A percentile compares a stretch with the other conserved stretches of the same genome.
Conservation (phyloP, 2,113 vertebrate species). For the Siphamia tubifer region DNA sequence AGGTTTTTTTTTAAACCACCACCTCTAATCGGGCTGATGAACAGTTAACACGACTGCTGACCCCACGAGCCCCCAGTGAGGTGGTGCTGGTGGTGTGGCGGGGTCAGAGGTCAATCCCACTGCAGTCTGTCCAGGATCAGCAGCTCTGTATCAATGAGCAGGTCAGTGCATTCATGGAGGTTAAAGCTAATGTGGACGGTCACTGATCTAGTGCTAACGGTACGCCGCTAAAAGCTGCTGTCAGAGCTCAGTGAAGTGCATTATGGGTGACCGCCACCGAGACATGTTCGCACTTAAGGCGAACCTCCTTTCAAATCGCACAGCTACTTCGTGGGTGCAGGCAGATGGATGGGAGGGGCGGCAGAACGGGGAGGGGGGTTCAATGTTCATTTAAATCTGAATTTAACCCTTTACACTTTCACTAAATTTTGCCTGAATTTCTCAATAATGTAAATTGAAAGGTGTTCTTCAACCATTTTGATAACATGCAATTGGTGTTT, state of each 20-base stretch:
- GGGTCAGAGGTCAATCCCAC: background rate
- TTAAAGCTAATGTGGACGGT: background rate
- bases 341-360: no score
- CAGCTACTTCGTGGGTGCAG: background rate
- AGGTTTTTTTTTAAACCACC: background rate
- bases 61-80: background rate
- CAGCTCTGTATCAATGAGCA: conserved; percentile 1
- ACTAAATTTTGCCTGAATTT: no score
- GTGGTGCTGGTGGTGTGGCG: no score
- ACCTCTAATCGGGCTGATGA: background rate
- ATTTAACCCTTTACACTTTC: no score
- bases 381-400: no score
- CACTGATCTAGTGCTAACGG: conserved; percentile 3
- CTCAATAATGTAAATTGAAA: no score
- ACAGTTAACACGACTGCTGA: background rate
- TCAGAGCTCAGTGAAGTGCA: background rate
- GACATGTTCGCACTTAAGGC: background rate
- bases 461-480: no score
- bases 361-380: no score
- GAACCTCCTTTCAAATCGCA: background rate
- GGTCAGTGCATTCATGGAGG: background rate
- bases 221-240: background rate
- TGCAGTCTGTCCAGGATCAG: background rate
- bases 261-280: background rate
- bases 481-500: no score